Evolutionary conservation across 2,888 invertebrate genomes (phyloP).

Genomic region (Spatulosminthurus flaviceps): DNA sequence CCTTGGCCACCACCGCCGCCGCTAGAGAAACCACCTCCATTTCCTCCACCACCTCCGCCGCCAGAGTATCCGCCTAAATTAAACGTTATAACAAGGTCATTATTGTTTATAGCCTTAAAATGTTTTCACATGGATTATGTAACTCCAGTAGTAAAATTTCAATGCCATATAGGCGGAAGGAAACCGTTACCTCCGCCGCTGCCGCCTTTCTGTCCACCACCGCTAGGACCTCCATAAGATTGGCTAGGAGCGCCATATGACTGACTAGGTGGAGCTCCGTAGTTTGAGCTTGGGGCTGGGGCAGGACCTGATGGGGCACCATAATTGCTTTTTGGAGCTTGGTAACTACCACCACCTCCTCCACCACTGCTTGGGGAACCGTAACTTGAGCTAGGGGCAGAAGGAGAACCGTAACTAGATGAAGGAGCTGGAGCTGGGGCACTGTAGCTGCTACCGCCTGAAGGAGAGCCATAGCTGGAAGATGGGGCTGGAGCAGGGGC

Average conservation of each 20-base stretch:
- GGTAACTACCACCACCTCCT: background rate
- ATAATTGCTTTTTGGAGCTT: background rate
- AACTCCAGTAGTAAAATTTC: too few relatives aligned
- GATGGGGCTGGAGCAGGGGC: background rate
- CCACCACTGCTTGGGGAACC: background rate
- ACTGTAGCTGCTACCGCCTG: background rate
- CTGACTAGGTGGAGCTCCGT: conserved; percentile 1
- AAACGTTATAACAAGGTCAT: too few relatives aligned
- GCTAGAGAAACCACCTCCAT: too few relatives aligned
- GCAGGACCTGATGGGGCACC: background rate
- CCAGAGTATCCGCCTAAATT: too few relatives aligned
- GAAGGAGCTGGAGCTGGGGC: too few relatives aligned
- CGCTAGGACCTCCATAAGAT: background rate
- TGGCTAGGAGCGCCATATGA: conserved; percentile 9
- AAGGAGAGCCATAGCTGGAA: background rate
- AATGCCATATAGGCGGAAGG: too few relatives aligned
- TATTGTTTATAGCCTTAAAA: too few relatives aligned
- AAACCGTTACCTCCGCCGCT: background rate
- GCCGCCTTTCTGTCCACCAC: conserved; percentile 7
- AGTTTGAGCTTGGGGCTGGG: conserved; percentile 8
- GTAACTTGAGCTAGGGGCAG: background rate
- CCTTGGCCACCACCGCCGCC: too few relatives aligned
- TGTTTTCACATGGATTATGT: too few relatives aligned
- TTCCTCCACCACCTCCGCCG: too few relatives aligned
- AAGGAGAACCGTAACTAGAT: background rate